Percentiles rank a stretch among this genome's conserved stretches.
phyloP scores from a whole-genome alignment of 2,888 invertebrate genomes.

The Erebia ligea region DNA sequence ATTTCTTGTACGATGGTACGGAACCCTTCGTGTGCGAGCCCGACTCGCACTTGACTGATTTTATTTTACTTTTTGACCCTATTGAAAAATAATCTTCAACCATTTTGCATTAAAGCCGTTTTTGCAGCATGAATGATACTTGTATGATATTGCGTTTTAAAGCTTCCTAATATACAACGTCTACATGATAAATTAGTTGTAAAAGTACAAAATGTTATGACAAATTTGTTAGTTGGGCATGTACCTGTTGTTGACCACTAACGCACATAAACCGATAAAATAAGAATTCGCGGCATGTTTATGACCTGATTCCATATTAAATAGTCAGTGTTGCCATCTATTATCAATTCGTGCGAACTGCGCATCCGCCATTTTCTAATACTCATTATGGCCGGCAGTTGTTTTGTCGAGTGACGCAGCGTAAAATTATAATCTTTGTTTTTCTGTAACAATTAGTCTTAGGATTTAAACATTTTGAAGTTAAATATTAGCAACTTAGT shows the following conservation, averaged over 20 bases:
- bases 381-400: slow-evolving; percentile 25
- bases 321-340: slow-evolving; percentile 8
- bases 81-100: no score
- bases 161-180: not conserved
- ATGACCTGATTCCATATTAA: not conserved
- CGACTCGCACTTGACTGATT: no score
- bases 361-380: slow-evolving; percentile 14
- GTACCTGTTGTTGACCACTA: no score
- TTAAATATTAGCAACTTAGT: slow-evolving; percentile 41
- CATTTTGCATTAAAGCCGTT: no score
- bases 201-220: not conserved
- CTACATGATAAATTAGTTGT: not conserved
- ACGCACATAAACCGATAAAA: slow-evolving; percentile 2
- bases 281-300: slow-evolving; percentile 11
- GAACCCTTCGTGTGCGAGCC: no score
- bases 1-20: no score
- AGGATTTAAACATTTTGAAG: slow-evolving; percentile 28
- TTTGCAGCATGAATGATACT: not conserved
- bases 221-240: no score
- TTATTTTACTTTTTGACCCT: no score
- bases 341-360: slow-evolving; percentile 1
- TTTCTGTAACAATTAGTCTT: no score
- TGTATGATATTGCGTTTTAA: not conserved
- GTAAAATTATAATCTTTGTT: no score
- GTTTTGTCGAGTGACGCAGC: not conserved